phyloP scores from a whole-genome alignment of 1,140 invertebrate species.

The Cardiocondyla obscurior region DNA sequence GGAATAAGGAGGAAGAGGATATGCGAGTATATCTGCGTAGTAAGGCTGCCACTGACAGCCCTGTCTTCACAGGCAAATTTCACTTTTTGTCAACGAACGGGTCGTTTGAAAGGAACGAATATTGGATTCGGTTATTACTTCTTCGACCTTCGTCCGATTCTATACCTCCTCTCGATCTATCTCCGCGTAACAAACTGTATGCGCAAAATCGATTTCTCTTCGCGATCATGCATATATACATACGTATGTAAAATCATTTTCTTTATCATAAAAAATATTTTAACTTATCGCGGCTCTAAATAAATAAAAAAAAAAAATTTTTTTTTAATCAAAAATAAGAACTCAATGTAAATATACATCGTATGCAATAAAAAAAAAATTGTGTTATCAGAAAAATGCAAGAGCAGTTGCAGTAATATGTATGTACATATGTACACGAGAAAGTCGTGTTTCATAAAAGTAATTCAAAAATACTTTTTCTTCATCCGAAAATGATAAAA shows the following conservation, averaged over 20 bases:
- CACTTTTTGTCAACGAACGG: constrained; percentile 78
- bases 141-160: constrained; percentile 75
- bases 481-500: constrained; percentile 8
- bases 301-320: no score
- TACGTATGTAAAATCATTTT: not conserved
- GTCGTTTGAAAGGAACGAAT: constrained; percentile 80
- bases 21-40: constrained; percentile 64
- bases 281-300: no score
- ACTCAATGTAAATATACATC: not conserved
- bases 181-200: constrained; percentile 30
- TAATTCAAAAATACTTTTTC: not conserved
- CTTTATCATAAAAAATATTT: not conserved
- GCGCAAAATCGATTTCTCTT: constrained; percentile 21
- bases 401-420: not conserved
- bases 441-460: not conserved
- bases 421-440: not conserved
- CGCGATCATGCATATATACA: not conserved
- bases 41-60: constrained; percentile 77
- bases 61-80: constrained; percentile 78
- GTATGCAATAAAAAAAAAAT: not conserved
- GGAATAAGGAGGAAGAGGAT: constrained; percentile 24
- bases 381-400: not conserved
- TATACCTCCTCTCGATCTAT: constrained; percentile 58
- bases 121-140: constrained; percentile 83
- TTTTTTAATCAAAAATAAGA: not conserved